Evolutionary conservation across 2,888 invertebrate genomes (phyloP).

Genomic region (Synanthedon andrenaeformis): DNA sequence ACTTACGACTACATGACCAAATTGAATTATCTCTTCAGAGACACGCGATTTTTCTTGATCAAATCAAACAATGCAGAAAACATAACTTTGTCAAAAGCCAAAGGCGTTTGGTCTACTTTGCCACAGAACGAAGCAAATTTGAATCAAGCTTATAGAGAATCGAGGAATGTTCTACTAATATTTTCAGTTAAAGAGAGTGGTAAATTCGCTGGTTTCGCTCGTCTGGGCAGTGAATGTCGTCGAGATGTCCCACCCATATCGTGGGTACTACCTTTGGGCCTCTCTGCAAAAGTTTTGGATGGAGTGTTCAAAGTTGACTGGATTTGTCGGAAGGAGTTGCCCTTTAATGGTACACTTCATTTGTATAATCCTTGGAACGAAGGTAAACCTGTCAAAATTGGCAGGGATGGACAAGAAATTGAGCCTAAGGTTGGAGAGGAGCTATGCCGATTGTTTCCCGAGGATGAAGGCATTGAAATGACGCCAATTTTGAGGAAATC

Average conservation of each 20-base stretch:
- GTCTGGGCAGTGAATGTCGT: conserved; percentile 88
- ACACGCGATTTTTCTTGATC: conserved; percentile 94
- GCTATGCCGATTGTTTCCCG: conserved; percentile 91
- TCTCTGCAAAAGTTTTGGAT: conserved; percentile 92
- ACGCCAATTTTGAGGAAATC: conserved; percentile 87
- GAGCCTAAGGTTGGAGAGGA: conserved; percentile 96
- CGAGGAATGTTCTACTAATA: conserved; percentile 92
- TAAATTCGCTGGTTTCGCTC: conserved; percentile 93
- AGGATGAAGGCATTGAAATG: conserved; percentile 92
- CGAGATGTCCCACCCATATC: conserved; percentile 90
- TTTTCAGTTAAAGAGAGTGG: conserved; percentile 99
- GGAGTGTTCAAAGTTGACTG: conserved; percentile 98
- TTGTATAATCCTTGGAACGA: conserved; percentile 98
- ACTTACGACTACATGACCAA: conserved; percentile 89
- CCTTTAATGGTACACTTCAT: conserved; percentile 92
- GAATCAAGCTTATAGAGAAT: conserved; percentile 93
- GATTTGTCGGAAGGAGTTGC: conserved; percentile 94
- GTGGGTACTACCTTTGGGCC: conserved; percentile 94
- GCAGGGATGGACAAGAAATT: conserved; percentile 98
- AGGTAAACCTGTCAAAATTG: conserved; percentile 98
- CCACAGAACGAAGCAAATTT: conserved; percentile 97
- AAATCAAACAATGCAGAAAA: conserved; percentile 99
- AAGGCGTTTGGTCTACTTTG: conserved; percentile 97
- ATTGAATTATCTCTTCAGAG: conserved; percentile 93
- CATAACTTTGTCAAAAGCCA: conserved; percentile 92